These are phyloP conservation scores for Xenops minutus DNA, from an alignment of 2,797 vertebrate genomes.

Conservation along the genomic window DNA sequence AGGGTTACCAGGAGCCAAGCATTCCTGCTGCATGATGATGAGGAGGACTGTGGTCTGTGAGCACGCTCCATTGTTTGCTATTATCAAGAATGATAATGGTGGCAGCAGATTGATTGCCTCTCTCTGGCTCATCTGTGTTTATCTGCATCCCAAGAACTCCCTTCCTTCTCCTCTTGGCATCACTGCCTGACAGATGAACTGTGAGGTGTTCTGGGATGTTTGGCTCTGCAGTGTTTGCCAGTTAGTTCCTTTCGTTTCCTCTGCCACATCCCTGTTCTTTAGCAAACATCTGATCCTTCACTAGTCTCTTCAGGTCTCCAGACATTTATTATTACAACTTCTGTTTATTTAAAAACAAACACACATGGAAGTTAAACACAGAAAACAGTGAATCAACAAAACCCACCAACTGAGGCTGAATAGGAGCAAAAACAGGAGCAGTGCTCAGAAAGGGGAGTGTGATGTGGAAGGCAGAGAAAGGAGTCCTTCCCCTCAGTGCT, in stretches of 20 bases:
- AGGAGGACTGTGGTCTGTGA: background rate
- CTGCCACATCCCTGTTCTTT: background rate
- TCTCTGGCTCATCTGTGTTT: background rate
- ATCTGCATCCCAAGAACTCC: background rate
- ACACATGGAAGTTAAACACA: background rate
- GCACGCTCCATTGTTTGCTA: background rate
- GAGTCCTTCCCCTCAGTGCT: background rate
- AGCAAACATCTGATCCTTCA: background rate
- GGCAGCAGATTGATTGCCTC: background rate
- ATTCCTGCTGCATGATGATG: background rate
- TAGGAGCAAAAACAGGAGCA: background rate
- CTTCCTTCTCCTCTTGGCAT: background rate
- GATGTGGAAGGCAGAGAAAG: background rate
- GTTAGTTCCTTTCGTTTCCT: background rate
- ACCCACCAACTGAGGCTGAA: rapidly evolving
- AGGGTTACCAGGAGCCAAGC: background rate
- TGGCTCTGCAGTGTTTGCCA: background rate
- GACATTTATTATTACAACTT: background rate
- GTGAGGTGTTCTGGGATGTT: background rate
- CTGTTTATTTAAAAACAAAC: constrained; percentile 37
- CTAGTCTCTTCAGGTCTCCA: background rate
- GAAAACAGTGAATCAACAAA: background rate
- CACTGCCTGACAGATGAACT: background rate
- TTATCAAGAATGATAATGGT: background rate
- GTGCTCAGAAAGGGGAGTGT: background rate